phyloP scores from a whole-genome alignment of 2,888 invertebrate genomes.

The Sinelater perroti region DNA sequence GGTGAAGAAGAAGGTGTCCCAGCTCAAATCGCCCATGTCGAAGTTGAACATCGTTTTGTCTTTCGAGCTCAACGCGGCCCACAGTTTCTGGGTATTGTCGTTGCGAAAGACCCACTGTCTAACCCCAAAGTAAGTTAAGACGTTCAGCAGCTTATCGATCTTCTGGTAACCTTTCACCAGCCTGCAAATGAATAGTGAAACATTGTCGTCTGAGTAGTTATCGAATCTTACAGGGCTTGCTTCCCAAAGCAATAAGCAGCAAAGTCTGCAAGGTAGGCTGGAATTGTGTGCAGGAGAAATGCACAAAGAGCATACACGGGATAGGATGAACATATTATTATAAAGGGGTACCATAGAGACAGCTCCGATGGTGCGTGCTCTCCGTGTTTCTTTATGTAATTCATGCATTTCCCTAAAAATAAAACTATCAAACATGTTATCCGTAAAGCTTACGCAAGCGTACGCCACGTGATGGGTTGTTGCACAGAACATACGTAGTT shows the following conservation, averaged over 20 bases:
- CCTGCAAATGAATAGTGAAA: constrained; percentile 64
- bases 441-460: constrained; percentile 1
- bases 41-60: constrained; percentile 75
- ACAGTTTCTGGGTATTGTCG: constrained; percentile 60
- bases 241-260: constrained; percentile 59
- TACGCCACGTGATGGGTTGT: constrained; percentile 43
- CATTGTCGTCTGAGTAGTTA: too few relatives aligned
- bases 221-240: constrained; percentile 62
- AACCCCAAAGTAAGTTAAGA: constrained; percentile 77
- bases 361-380: constrained; percentile 63
- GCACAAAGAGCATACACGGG: not conserved
- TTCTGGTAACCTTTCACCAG: constrained; percentile 78
- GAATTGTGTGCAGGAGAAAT: constrained; percentile 67
- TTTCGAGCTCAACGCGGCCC: constrained; percentile 63
- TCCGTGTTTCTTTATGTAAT: constrained; percentile 64
- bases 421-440: not conserved
- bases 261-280: constrained; percentile 69
- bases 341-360: constrained; percentile 56
- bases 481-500: constrained; percentile 31
- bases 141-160: constrained; percentile 76
- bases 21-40: constrained; percentile 74
- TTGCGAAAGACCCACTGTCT: constrained; percentile 74
- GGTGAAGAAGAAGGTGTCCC: constrained; percentile 74
- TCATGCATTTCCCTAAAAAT: constrained; percentile 74
- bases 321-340: not conserved